Conservation (phyloP, 2,888 invertebrate species). For the Drosophila tanythrix region DNA sequence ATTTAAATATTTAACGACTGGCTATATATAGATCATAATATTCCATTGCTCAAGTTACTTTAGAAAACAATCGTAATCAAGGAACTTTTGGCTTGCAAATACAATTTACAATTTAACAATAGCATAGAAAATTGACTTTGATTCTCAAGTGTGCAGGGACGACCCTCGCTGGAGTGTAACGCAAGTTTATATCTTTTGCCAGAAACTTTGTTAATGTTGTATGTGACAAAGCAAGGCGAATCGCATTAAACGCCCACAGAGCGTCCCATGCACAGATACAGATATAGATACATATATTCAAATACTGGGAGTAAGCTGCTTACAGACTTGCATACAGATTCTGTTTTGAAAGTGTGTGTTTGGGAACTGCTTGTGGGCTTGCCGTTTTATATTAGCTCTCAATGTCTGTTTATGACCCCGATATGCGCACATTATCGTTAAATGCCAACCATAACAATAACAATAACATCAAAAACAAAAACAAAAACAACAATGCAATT, state of each 20-base stretch:
- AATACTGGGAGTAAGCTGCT: slow-evolving; percentile 8
- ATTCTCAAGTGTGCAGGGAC: slow-evolving; percentile 15
- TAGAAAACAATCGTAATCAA: neutral
- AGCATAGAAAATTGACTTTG: neutral
- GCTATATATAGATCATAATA: neutral
- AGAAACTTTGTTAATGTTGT: slow-evolving; percentile 64
- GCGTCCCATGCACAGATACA: slow-evolving; percentile 16
- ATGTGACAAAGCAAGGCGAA: slow-evolving; percentile 53
- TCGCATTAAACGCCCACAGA: slow-evolving; percentile 61
- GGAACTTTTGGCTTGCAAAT: neutral
- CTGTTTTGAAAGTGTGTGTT: slow-evolving; percentile 6
- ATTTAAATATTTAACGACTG: fast-evolving
- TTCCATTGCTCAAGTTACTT: neutral
- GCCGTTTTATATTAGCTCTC: slow-evolving; percentile 58
- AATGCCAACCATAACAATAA: slow-evolving; percentile 54
- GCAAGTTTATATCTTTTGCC: slow-evolving; percentile 52
- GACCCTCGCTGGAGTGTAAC: slow-evolving; percentile 43
- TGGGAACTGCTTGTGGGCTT: slow-evolving; percentile 30
- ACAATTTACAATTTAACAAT: neutral
- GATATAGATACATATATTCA: slow-evolving; percentile 12
- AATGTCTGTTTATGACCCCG: slow-evolving; percentile 67
- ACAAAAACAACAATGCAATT: slow-evolving; percentile 67
- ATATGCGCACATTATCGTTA: slow-evolving; percentile 76
- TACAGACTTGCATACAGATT: slow-evolving; percentile 33
- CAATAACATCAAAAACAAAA: slow-evolving; percentile 25